Evolutionary conservation across 1,140 invertebrate species (phyloP).

Genomic region (Drosophila aff.): DNA sequence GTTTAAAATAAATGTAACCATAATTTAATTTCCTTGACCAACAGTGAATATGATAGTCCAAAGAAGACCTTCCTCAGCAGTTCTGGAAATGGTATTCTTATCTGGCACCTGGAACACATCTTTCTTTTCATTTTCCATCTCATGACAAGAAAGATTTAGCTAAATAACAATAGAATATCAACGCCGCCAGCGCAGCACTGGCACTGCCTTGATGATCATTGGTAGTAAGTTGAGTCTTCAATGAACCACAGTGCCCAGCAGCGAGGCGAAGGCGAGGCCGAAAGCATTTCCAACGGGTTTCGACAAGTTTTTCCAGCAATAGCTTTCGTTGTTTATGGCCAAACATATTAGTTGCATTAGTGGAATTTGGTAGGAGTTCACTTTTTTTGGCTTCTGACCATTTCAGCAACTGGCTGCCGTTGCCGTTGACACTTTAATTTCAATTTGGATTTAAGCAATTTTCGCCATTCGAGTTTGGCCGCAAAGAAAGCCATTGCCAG

Average conservation of each 20-base stretch:
- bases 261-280: slow-evolving; percentile 32
- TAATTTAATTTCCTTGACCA: background rate
- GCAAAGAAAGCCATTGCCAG: slow-evolving; percentile 74
- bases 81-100: background rate
- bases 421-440: slow-evolving; percentile 75
- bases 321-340: slow-evolving; percentile 80
- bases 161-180: background rate
- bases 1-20: background rate
- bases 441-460: slow-evolving; percentile 71
- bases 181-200: slow-evolving; percentile 3
- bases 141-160: background rate
- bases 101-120: background rate
- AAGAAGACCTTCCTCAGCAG: background rate
- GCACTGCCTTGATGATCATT: slow-evolving; percentile 35
- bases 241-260: slow-evolving; percentile 53
- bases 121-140: background rate
- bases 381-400: slow-evolving; percentile 64
- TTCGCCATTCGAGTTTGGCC: slow-evolving; percentile 53
- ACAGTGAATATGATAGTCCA: background rate
- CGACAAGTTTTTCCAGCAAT: slow-evolving; percentile 48
- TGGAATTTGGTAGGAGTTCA: slow-evolving; percentile 57
- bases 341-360: slow-evolving; percentile 77
- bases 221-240: slow-evolving; percentile 34
- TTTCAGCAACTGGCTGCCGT: slow-evolving; percentile 70
- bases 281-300: slow-evolving; percentile 54